Evolutionary conservation across 2,888 invertebrate species (phyloP).

Genomic region (Drosophila neonasuta): DNA sequence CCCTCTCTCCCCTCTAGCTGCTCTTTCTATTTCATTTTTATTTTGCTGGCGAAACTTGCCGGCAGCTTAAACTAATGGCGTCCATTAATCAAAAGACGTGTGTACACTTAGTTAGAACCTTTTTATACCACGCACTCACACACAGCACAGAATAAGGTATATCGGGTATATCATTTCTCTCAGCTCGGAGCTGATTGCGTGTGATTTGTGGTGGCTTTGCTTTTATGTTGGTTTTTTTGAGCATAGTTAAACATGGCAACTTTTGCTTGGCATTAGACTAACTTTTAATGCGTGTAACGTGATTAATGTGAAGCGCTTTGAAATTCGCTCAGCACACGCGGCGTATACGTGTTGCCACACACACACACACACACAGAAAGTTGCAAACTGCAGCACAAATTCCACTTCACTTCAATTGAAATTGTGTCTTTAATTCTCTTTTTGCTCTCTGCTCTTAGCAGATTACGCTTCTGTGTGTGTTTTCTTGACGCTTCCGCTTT

Average conservation of each 20-base stretch:
- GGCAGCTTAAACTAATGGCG: constrained; percentile 49
- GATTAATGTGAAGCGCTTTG: constrained; percentile 45
- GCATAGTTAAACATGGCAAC: constrained; percentile 7
- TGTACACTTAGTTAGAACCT: constrained; percentile 31
- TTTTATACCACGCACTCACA: constrained; percentile 19
- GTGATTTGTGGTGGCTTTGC: neutral
- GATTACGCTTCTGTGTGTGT: neutral
- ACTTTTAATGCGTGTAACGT: constrained; percentile 38
- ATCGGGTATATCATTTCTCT: neutral
- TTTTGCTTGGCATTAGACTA: constrained; percentile 3
- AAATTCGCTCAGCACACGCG: neutral
- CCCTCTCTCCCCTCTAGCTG: neutral
- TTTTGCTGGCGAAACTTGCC: constrained; percentile 22
- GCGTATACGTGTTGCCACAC: neutral
- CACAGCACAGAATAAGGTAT: neutral
- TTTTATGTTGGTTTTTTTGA: neutral
- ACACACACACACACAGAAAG: neutral
- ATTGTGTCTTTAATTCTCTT: neutral
- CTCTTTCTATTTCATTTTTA: constrained; percentile 16
- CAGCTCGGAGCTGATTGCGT: neutral
- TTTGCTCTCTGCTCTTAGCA: neutral
- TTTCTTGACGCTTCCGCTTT: neutral
- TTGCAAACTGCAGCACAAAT: constrained; percentile 1
- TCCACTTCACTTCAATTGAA: neutral
- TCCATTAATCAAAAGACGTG: constrained; percentile 53